A percentile compares a stretch with the other conserved stretches of the same genome.
phyloP scores from a whole-genome alignment of 2,797 vertebrate genomes.

The Cheirogaleus major region DNA sequence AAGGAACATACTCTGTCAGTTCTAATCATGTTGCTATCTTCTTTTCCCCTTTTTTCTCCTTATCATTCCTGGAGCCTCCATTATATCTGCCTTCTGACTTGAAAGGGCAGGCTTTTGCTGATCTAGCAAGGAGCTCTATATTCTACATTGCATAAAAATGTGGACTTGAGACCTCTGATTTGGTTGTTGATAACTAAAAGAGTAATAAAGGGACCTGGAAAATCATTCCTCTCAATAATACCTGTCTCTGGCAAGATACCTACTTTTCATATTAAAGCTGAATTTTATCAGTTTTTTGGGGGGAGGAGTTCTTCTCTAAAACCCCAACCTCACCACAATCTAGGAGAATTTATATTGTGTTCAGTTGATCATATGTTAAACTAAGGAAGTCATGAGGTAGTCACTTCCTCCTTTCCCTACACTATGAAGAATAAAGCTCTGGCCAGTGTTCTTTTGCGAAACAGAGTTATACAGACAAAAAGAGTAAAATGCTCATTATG shows the following conservation, averaged over 20 bases:
- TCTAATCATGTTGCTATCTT: neutral
- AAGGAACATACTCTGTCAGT: neutral
- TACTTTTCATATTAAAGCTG: neutral
- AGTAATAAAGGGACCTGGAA: neutral
- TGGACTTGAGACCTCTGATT: neutral
- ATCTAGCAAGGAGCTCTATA: neutral
- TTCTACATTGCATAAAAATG: neutral
- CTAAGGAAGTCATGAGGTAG: neutral
- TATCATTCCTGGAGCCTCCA: neutral
- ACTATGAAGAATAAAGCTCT: neutral
- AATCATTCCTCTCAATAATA: neutral
- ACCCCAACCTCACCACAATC: neutral
- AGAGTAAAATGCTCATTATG: neutral
- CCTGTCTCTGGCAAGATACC: neutral
- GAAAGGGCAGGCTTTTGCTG: neutral
- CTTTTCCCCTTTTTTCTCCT: neutral
- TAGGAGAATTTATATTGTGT: neutral
- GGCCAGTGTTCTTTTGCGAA: neutral
- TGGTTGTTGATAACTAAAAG: neutral
- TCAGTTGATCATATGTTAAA: neutral
- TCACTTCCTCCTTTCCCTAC: neutral
- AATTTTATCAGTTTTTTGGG: neutral
- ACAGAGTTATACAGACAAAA: neutral
- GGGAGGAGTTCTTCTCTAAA: neutral
- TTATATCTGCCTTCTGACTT: neutral